Evolutionary conservation across 2,113 vertebrate species (phyloP), one percentile per base, ranked within the genome.

Genomic region (Megatriorchis doriae): DNA sequence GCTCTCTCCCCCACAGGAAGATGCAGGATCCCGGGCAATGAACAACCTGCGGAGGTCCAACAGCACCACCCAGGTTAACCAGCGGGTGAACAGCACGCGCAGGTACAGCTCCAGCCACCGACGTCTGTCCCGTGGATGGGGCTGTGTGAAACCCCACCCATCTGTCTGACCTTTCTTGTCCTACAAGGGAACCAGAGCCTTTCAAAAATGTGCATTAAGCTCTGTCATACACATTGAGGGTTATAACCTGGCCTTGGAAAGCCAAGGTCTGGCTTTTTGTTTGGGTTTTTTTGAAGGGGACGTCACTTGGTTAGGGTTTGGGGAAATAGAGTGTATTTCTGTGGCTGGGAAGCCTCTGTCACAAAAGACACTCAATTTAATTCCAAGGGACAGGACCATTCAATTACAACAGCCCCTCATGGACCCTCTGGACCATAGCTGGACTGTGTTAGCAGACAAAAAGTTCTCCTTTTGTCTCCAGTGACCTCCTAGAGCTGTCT

Each of bases 21-120:
- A 99, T 45, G 65, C 80, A 1, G 96, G 98, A 27, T 75, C 99
- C 43, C 97, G 98, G 81, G 98, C 99, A 15, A 98, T 99, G 97
- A 99, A 99, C 98, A 99, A 99, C 97, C 98, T 99, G 15, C 96
- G 99, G 31, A 97, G 99, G 26, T 99, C 99, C 73, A 99, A 97
- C 97, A 99, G 99, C 96, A 98, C 99, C 94, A 99, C 99, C 0
- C 99, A 99, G 87, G 99, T 99, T 45, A 98, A 97, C 97, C 99
- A 98, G 97, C 97, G 96, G 63, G 96, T 90, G 94, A 96, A 98
- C 80, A 40, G 97, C 66, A 58, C 94, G 2, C 68, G 55, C 95
- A 99, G 99, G 99, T 99, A 98, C 83, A 1, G 84, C 87, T 31
- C 23, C 74, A 16, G 74, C 55, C 22, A 10, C 7, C 3, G 0